phyloP scores from a whole-genome alignment of 2,888 invertebrate species.

The Catocala nupta region DNA sequence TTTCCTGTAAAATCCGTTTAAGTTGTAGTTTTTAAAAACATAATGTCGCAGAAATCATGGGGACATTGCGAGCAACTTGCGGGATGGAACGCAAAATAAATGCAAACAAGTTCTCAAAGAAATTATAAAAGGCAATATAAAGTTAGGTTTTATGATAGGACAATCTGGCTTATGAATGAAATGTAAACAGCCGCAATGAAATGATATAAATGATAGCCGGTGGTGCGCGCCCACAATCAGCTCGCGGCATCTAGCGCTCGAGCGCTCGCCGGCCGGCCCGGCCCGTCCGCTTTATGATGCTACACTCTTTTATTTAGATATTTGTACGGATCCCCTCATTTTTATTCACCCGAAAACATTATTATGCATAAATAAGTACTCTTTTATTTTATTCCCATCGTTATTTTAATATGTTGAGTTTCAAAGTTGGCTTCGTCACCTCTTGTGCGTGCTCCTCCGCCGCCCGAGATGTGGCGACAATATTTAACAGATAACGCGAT shows the following conservation, averaged over 20 bases:
- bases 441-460: conserved; percentile 65
- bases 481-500: conserved; percentile 82
- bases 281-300: conserved; percentile 74
- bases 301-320: conserved; percentile 84
- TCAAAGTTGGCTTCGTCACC: conserved; percentile 79
- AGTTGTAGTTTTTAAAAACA: conserved; percentile 29
- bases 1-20: conserved; percentile 21
- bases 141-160: conserved; percentile 69
- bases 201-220: conserved; percentile 81
- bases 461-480: conserved; percentile 79
- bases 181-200: conserved; percentile 85
- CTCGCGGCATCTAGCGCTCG: conserved; percentile 78
- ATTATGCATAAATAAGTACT: conserved; percentile 84
- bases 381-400: conserved; percentile 83
- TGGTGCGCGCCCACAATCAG: conserved; percentile 72
- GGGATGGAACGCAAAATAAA: conserved; percentile 31
- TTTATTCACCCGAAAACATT: conserved; percentile 82
- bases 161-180: conserved; percentile 81
- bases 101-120: conserved; percentile 37
- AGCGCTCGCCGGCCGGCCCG: conserved; percentile 38
- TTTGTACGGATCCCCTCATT: conserved; percentile 82
- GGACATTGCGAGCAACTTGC: conserved; percentile 8
- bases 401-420: conserved; percentile 80
- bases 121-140: conserved; percentile 61
- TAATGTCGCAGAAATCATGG: conserved; percentile 7